These are phyloP conservation scores for Cyprinodon tularosa DNA, from an alignment of 2,113 vertebrate species.

Conservation along the genomic window DNA sequence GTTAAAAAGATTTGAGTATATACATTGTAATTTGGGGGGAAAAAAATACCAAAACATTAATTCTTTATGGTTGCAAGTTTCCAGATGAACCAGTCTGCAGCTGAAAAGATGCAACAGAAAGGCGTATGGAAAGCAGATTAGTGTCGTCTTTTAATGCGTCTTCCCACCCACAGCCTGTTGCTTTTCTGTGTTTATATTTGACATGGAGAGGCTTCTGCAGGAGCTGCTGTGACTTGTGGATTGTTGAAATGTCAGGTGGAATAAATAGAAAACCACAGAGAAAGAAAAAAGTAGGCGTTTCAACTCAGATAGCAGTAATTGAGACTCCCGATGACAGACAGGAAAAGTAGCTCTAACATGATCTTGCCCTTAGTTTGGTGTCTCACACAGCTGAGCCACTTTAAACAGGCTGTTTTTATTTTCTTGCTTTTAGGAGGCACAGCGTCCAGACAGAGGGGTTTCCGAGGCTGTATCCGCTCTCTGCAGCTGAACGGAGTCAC, in stretches of 20 bases:
- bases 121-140: conserved; percentile 12
- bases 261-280: conserved; percentile 8
- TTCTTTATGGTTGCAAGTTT: conserved; percentile 9
- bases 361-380: neutral
- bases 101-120: neutral
- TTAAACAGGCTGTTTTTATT: neutral
- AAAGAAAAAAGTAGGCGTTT: conserved; percentile 6
- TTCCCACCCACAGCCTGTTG: conserved; percentile 19
- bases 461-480: conserved; percentile 91
- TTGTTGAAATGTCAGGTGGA: conserved; percentile 34
- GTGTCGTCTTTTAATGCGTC: neutral
- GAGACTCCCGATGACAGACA: conserved; percentile 6
- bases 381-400: neutral
- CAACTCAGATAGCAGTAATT: conserved; percentile 6
- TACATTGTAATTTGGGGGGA: too few relatives aligned
- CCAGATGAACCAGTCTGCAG: neutral
- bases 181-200: conserved; percentile 40
- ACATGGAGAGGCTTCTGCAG: conserved; percentile 36
- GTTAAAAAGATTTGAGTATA: too few relatives aligned
- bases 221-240: conserved; percentile 17
- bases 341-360: neutral
- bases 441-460: conserved; percentile 91
- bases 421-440: conserved; percentile 84
- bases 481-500: conserved; percentile 88
- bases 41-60: neutral